Evolutionary conservation across 2,113 vertebrate species (phyloP).

Genomic region (Indicator indicator): DNA sequence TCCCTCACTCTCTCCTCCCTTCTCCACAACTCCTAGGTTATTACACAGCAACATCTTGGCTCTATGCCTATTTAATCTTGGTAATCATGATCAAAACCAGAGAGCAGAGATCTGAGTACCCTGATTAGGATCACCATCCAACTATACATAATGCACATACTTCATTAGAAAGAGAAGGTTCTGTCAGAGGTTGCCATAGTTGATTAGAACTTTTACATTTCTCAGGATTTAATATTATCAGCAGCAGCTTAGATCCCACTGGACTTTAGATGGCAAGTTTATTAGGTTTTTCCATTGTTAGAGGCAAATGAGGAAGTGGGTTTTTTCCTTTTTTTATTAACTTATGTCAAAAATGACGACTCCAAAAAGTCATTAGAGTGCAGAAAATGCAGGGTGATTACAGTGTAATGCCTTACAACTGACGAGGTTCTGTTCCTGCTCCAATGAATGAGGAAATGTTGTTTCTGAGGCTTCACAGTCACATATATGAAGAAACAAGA

Average conservation of each 20-base stretch:
- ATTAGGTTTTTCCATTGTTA: slow-evolving; percentile 27
- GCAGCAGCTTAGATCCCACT: slow-evolving; percentile 35
- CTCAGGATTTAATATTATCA: slow-evolving; percentile 59
- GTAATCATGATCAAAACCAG: slow-evolving; percentile 72
- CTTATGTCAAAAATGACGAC: slow-evolving; percentile 29
- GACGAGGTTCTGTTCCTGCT: not conserved
- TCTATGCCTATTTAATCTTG: slow-evolving; percentile 41
- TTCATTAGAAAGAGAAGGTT: slow-evolving; percentile 55
- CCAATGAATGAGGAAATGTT: not conserved
- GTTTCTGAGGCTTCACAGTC: not conserved
- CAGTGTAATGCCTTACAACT: not conserved
- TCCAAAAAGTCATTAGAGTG: not conserved
- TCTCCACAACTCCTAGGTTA: slow-evolving; percentile 31
- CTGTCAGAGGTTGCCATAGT: slow-evolving; percentile 66
- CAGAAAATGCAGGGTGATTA: slow-evolving; percentile 33
- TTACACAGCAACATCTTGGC: slow-evolving; percentile 53
- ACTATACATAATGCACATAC: slow-evolving; percentile 29
- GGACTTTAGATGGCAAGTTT: slow-evolving; percentile 35
- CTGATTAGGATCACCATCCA: slow-evolving; percentile 59
- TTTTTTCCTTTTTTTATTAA: not conserved
- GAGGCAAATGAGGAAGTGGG: not conserved
- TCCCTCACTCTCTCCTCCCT: slow-evolving; percentile 2
- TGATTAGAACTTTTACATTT: slow-evolving; percentile 12
- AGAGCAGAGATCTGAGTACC: slow-evolving; percentile 43
- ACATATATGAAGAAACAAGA: not conserved